Base-by-base conservation (phyloP, 2,797 vertebrate species). In the Sarcophilus harrisii region DNA sequence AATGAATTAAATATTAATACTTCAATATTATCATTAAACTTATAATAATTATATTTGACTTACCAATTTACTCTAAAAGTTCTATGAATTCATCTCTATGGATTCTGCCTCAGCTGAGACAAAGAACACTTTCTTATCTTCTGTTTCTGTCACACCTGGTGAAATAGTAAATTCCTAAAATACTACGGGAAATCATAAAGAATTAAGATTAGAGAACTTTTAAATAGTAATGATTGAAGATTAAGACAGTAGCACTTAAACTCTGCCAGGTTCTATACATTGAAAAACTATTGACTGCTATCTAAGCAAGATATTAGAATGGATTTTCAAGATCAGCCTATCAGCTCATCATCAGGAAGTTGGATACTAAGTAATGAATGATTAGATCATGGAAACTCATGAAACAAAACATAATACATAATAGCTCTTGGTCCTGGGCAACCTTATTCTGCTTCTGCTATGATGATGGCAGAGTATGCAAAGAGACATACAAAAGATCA, bases 161-260 rank as follows among this genome's bases (percentile, higher is more conserved):
- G 54, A 95, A 94, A 27, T 92, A 6, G 6, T 91, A 2, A 95
- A 11, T 93, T 87, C 38, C 52, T 91, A 87, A 96, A 97, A 94
- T 89, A 49, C 11, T 92, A 92, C 5, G n/a, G 58, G 8, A 60
- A 93, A 89, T 89, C 12, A 29, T 57, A 91, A 96, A 96, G 54
- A 27, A 93, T 57, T 93, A 90, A 81, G 0, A 45, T 27, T 87
- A 45, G 45, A 18, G 24, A 87, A 87, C 38, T 87, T 87, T 49
- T 27, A 49, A 49, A 87, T 49, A 45, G 11, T 81, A 11, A 87
- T 49, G 24, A 27, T 49, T 21, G 45, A 27, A 87, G 21, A 24
- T 49, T 87, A 27, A 27, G 9, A 18, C 9, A 49, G 21, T 49
- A 49, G 10, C 38, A 87, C 38, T 73, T 38, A 38, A 21, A 73